Base-by-base conservation (phyloP, 2,888 invertebrate species). In the Branchipolynoe longqiensis region DNA sequence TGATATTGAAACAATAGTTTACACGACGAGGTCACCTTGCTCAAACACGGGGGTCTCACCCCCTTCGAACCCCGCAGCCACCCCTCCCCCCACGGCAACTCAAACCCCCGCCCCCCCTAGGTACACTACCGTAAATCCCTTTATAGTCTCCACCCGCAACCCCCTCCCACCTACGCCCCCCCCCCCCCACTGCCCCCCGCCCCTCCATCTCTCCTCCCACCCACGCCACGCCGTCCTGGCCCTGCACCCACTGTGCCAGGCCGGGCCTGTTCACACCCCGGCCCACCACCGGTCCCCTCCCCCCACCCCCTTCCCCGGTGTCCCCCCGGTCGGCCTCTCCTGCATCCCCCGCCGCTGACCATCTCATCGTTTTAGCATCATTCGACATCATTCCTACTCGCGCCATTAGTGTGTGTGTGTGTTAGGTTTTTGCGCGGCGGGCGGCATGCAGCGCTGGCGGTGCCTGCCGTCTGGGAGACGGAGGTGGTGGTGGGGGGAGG, bases 71-170 rank as follows among this genome's bases (percentile, higher is more conserved):
- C 28, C 25, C 28, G 62, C 25, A 31, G 62, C n/a, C 69, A 25
- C 69, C 36, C 69, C 69, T 69, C 38, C 69, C 69, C 69, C 69
- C 69, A n/a, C n/a, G n/a, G n/a, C n/a, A n/a, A n/a, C n/a, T n/a
- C n/a, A n/a, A 31, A 31, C n/a, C 69, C 62, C 69, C 36, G 36
- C 69, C 38, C 38, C 69, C 69, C 69, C 69, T 38, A 69, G 69
- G 36, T 69, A 69, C 36, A 69, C n/a, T n/a, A n/a, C 69, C 69
- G 69, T 69, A 69, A 69, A 69, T 22, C 69, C 69, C 69, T 33
- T 69, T 38, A 69, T 69, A 69, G 33, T 38, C 36, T 22, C 69
- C 33, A 69, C 69, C 69, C 2, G 1, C 1, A 33, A 33, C 33
- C 69, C 38, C 69, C 33, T 1, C 69, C 69, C 36, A 48, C 48